phyloP scores from a whole-genome alignment of 2,113 vertebrate species.

The Microtus pennsylvanicus region DNA sequence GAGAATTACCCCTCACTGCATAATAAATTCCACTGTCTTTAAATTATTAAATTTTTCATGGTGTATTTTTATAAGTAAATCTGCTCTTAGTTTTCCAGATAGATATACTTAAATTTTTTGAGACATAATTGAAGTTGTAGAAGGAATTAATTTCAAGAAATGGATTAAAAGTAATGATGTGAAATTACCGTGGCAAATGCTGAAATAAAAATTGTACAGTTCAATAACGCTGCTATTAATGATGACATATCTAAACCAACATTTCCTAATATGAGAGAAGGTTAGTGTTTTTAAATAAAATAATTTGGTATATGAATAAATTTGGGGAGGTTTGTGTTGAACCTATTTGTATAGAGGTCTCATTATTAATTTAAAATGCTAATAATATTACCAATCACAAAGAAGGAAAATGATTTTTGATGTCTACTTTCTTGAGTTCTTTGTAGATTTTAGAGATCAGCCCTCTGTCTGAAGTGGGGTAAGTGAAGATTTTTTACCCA shows the following conservation, averaged over 20 bases:
- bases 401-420: neutral
- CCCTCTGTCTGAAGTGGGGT: too few species aligned
- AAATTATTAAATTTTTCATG: constrained; percentile 64
- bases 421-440: too few species aligned
- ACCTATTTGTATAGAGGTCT: neutral
- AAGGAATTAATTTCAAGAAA: constrained; percentile 52
- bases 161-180: constrained; percentile 19
- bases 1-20: constrained; percentile 55
- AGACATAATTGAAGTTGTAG: constrained; percentile 52
- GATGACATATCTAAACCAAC: neutral
- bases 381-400: neutral
- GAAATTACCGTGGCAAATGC: constrained; percentile 19
- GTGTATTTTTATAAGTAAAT: constrained; percentile 58
- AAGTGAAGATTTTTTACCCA: too few species aligned
- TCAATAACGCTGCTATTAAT: constrained; percentile 36
- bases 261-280: constrained; percentile 46
- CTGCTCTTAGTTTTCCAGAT: constrained; percentile 18
- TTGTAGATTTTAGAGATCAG: too few species aligned
- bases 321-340: neutral
- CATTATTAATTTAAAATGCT: constrained; percentile 23
- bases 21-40: constrained; percentile 50
- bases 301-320: constrained; percentile 26
- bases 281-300: constrained; percentile 20
- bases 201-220: constrained; percentile 34
- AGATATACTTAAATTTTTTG: constrained; percentile 48